Base-by-base conservation (phyloP, 2,797 vertebrate species). In the Meda fulgida region DNA sequence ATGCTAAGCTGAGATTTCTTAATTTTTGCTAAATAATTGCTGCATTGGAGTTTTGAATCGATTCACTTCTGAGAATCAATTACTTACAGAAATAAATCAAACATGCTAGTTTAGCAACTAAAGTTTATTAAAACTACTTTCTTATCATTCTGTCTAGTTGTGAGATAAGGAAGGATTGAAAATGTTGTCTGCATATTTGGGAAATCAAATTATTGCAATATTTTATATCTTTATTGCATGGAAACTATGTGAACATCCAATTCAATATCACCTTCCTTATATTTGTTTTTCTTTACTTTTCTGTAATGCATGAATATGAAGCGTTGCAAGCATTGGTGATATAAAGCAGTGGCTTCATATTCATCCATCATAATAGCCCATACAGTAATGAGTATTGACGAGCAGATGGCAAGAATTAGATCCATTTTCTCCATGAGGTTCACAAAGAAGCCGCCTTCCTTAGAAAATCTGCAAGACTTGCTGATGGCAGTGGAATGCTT, bases 381-480 rank as follows among this genome's bases (percentile, higher is more conserved):
- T n/a, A n/a, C n/a, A 29, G 43, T 79, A 51, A 76, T 26, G 29
- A 38, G 23, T 76, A 67, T 76, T 53, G 81, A 83, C 46, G 46
- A 76, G 72, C 81, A 83, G 46, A 66, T 83, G 81, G 81, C 23
- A 53, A 51, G 31, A 63, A 65, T 73, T 73, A 48, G 55, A 63
- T 40, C n/a, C 16, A n/a, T 73, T 63, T 82, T 34, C 40, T 48
- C 55, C 21, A 7, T 3, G 29, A 65, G 80, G 26, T 63, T 65
- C 71, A 36, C 14, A 75, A 78, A 43, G 70, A 31, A 63, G 53
- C 26, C 26, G 7, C 21, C 38, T 82, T 82, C 53, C 48, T 58
- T 60, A 5, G 2, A 78, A 76, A 87, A 75, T 65, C 70, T 80
- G 85, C 80, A 34, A 23, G 31, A 29, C 40, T 51, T 89, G 43